Evolutionary conservation across 2,113 vertebrate genomes (phyloP).

Genomic region (Axis porcinus): DNA sequence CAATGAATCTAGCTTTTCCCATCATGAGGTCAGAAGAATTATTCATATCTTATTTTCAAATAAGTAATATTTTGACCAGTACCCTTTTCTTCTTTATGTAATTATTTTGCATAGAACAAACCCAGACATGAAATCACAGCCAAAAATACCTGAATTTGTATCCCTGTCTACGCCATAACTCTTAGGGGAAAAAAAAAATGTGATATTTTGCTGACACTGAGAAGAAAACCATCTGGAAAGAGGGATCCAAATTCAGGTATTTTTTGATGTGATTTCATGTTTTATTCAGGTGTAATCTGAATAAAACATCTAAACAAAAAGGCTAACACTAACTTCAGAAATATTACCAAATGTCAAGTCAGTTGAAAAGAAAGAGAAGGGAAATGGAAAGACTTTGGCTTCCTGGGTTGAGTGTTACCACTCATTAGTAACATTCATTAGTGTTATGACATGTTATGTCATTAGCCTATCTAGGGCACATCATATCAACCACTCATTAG

Average conservation of each 20-base stretch:
- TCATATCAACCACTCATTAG: neutral
- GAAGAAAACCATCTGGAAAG: neutral
- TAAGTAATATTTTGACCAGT: neutral
- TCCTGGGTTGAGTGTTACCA: neutral
- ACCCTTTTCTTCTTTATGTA: neutral
- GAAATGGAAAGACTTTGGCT: neutral
- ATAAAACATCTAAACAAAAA: neutral
- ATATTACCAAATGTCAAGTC: neutral
- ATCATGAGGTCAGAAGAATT: neutral
- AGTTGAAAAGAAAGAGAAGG: neutral
- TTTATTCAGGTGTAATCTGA: neutral
- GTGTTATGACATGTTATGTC: neutral
- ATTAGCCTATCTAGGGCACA: neutral
- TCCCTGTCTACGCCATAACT: neutral
- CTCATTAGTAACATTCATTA: neutral
- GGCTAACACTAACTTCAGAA: neutral
- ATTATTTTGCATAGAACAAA: neutral
- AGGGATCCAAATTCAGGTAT: neutral
- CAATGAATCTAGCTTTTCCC: neutral
- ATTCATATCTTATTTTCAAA: neutral
- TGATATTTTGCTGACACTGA: neutral
- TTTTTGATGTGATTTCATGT: neutral
- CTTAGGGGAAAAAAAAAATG: neutral
- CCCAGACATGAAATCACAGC: neutral
- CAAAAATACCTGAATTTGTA: neutral